Conservation (phyloP, 2,797 vertebrate genomes). For the Helarctos malayanus region DNA sequence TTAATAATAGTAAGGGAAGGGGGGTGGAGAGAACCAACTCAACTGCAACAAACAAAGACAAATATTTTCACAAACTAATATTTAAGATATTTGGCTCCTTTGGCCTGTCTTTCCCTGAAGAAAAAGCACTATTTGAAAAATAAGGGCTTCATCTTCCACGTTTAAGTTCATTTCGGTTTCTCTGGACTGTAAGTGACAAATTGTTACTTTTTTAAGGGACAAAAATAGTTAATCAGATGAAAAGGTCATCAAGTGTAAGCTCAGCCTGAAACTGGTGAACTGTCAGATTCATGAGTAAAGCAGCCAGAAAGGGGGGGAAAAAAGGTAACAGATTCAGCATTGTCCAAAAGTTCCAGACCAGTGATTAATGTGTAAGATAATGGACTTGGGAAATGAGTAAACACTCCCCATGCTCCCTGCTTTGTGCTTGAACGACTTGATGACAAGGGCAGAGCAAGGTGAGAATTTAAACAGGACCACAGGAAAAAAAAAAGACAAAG, state of each 20-base stretch:
- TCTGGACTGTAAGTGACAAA: conserved; percentile 53
- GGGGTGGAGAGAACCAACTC: conserved; percentile 36
- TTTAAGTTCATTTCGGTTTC: conserved; percentile 62
- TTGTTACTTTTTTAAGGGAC: conserved; percentile 54
- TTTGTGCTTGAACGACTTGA: conserved; percentile 99
- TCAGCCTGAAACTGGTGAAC: conserved; percentile 87
- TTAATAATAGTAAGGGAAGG: conserved; percentile 38
- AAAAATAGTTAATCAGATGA: conserved; percentile 87
- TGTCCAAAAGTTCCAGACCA: conserved; percentile 99
- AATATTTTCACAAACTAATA: conserved; percentile 44
- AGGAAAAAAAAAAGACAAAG: conserved; percentile 93
- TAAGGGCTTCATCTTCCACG: neutral
- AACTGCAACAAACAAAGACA: conserved; percentile 5
- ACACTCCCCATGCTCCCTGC: conserved; percentile 99
- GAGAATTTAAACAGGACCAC: conserved; percentile 99
- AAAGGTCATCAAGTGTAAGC: conserved; percentile 88
- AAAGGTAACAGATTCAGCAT: conserved; percentile 95
- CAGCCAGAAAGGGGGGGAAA: conserved; percentile 82
- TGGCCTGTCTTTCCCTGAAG: conserved; percentile 17
- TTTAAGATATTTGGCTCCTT: conserved; percentile 40
- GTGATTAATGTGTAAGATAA: conserved; percentile 99
- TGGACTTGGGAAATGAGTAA: conserved; percentile 99
- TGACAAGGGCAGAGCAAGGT: conserved; percentile 99
- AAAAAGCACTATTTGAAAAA: conserved; percentile 31
- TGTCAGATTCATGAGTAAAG: conserved; percentile 88